Evolutionary conservation across 92 coral and sea anemone species (phyloP), one percentile per base, ranked within the genome.

Genomic region (Galaxea fascicularis): DNA sequence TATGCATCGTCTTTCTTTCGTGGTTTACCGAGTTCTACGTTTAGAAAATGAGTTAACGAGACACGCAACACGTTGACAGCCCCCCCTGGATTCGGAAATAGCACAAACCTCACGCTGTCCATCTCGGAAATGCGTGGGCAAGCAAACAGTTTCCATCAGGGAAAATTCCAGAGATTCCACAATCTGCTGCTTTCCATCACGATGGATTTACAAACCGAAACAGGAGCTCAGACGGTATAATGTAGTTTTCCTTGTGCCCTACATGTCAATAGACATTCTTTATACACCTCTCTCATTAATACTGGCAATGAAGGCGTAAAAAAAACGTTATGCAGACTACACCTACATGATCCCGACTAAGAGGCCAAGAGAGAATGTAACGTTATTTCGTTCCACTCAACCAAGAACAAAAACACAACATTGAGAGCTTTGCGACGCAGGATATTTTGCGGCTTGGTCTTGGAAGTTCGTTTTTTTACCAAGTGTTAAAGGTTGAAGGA

Each of bases 51-150:
- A 74, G 21, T 57, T 57, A 3, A 16, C 63, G 18, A 20, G 63
- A 60, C 29, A 60, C 25, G 25, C 25, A 13, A 22, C 66, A 35
- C 41, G 41, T 35, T 35, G 66, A 60, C 66, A 82, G 56, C 78
- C 17, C 70, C 85, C 86, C 78, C 70, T 69, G 70, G 78, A 22
- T 35, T 82, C 68, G 86, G 78, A 82, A 82, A 82, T 71, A 51
- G 70, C 71, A 13, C 86, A 41, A 56, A 54, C 85, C 53, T 39
- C 10, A 56, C 56, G 30, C 46, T 13, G 52, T 65, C 64, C 13
- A n/a, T 56, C 58, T 30, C 4, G 26, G 35, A 54, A 59, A 70
- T 58, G 49, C 78, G 86, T 53, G 62, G 86, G 70, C 77, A 69
- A 70, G 71, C 39, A 70, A 70, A 82, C 86, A 56, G 49, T 44